A percentile compares a stretch with the other conserved stretches of the same genome.
Evolutionary conservation across 2,888 invertebrate species (phyloP).

Genomic region (Dolichopus griseipennis): DNA sequence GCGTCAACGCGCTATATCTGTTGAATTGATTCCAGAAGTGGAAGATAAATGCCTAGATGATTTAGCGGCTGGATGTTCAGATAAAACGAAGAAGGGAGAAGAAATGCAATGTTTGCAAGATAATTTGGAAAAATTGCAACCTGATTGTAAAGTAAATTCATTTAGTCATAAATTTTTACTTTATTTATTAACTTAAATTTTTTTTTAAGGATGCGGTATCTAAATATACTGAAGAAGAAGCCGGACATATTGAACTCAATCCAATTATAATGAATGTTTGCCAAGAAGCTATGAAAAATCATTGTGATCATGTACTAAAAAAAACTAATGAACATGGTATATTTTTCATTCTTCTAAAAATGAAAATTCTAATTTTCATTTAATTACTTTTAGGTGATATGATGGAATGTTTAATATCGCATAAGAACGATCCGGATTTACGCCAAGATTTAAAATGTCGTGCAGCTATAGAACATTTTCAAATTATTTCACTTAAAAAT

Average conservation of each 20-base stretch:
- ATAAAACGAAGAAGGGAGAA: conserved; percentile 76
- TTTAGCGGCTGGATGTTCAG: conserved; percentile 71
- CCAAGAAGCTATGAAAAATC: conserved; percentile 63
- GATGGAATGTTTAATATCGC: conserved; percentile 86
- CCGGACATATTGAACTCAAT: conserved; percentile 82
- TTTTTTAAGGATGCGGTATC: conserved; percentile 50
- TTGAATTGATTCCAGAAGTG: conserved; percentile 88
- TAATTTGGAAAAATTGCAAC: conserved; percentile 59
- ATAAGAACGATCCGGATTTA: conserved; percentile 80
- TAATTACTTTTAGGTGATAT: conserved; percentile 52
- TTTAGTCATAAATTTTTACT: neutral
- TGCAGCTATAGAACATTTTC: conserved; percentile 94
- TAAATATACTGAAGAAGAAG: conserved; percentile 83
- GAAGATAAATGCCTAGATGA: conserved; percentile 85
- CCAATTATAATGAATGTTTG: conserved; percentile 78
- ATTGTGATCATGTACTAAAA: conserved; percentile 62
- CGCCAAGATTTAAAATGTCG: conserved; percentile 73
- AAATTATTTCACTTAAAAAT: conserved; percentile 85
- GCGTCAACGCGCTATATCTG: conserved; percentile 84
- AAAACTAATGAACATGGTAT: conserved; percentile 61
- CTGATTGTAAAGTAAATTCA: conserved; percentile 55
- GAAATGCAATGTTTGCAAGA: conserved; percentile 91
- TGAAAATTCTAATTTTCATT: conserved; percentile 12
- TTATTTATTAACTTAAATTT: neutral
- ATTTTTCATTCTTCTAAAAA: neutral